These are phyloP conservation scores for Sinosuthora webbiana DNA, from an alignment of 2,113 vertebrate species.

Conservation along the genomic window DNA sequence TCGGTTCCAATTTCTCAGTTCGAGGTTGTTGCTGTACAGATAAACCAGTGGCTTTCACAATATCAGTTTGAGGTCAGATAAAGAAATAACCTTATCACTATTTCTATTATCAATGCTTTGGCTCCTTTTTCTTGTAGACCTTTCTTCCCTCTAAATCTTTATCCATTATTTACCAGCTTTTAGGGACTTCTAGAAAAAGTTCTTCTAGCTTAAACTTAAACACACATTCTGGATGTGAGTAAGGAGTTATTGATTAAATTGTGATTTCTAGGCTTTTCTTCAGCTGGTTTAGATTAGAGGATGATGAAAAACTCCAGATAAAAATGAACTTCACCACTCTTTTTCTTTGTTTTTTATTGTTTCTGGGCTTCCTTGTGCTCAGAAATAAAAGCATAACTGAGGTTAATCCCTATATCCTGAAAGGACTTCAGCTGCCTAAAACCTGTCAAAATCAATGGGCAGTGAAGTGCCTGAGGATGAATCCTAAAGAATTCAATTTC, in stretches of 20 bases:
- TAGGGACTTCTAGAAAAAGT: neutral
- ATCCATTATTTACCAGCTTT: neutral
- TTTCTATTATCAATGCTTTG: neutral
- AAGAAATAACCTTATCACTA: neutral
- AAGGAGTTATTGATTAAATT: neutral
- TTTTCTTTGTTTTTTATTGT: neutral
- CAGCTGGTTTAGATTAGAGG: neutral
- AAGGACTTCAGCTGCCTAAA: neutral
- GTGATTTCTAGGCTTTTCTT: neutral
- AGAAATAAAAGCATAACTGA: neutral
- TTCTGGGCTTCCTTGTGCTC: neutral
- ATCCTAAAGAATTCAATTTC: neutral
- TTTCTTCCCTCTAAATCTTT: neutral
- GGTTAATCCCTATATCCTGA: neutral
- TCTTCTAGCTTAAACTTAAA: neutral
- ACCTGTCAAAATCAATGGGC: neutral
- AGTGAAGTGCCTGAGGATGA: neutral
- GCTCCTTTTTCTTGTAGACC: neutral
- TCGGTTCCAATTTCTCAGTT: neutral
- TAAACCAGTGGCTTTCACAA: neutral
- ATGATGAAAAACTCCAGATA: neutral
- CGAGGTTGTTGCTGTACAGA: neutral
- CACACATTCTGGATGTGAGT: neutral
- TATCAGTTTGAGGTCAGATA: neutral
- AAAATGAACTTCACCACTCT: neutral